Conservation (phyloP, 2,113 vertebrate genomes). For the Aspiorhynchus laticeps region DNA sequence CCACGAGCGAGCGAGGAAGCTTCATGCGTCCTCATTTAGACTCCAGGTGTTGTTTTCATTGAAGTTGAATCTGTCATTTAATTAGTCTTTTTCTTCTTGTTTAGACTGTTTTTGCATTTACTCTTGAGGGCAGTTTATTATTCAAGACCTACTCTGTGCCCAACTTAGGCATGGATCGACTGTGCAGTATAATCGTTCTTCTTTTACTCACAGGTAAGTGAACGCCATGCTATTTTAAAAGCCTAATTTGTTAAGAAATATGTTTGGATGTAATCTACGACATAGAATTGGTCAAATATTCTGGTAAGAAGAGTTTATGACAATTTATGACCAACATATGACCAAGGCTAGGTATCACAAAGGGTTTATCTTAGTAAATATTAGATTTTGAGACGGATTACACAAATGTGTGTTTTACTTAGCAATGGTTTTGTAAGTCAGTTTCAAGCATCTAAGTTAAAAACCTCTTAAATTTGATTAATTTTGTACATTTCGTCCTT, state of each 20-base stretch:
- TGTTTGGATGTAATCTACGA: not conserved
- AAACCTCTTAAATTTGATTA: not conserved
- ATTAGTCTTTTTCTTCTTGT: not conserved
- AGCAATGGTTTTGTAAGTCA: not conserved
- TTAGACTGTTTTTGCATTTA: not conserved
- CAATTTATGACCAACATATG: not conserved
- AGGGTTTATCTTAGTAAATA: not conserved
- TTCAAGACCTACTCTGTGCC: not conserved
- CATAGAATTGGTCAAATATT: not conserved
- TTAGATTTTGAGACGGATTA: not conserved
- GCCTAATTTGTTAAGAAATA: not conserved
- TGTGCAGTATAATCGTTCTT: not conserved
- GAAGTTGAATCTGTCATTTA: not conserved
- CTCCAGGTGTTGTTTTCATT: not conserved
- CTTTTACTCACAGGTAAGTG: constrained; percentile 51
- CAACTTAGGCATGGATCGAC: constrained; percentile 28
- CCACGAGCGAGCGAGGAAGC: not conserved
- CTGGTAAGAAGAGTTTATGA: not conserved
- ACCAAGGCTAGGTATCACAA: not conserved
- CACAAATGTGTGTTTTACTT: not conserved
- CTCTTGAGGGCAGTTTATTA: not conserved
- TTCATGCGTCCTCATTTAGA: not conserved
- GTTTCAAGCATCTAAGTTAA: not conserved
- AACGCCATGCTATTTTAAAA: not conserved
- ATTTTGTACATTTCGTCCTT: not conserved